Base-by-base conservation (phyloP, 2,797 vertebrate genomes). In the Hoplostethus atlanticus region DNA sequence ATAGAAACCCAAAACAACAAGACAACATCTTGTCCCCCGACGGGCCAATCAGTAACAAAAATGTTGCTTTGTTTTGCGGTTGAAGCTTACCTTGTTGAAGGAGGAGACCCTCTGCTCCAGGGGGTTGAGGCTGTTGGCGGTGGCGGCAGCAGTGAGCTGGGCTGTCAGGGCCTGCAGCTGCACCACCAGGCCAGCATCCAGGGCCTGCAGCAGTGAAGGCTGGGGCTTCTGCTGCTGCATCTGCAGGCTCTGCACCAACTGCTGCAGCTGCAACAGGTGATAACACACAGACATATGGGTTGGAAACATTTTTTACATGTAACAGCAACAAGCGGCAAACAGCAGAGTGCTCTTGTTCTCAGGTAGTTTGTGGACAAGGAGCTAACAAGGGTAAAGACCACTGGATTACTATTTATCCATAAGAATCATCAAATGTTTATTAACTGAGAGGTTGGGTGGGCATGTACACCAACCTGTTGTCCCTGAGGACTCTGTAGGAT, bases 161-260 rank as follows among this genome's bases (percentile, higher is more conserved):
- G 98, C 98, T 0, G 98, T 99, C 46, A 99, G 95, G 4, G 98
- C 98, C 92, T 99, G 98, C 30, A 99, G 90, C 86, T 99, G 98
- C 62, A 99, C 98, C 0, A 99, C 98, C 1, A 99, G 95, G 69
- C 98, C 98, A 0, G 98, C 98, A 54, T 99, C 98, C 84, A 99
- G 87, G 9, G 98, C 97, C 90, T 99, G 98, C 68, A 99, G 95
- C 54, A 99, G 93, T 1, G 98, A 99, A 0, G 98, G 98, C 72
- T 99, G 98, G 6, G 98, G 98, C 90, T 99, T 99, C 92, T 99
- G 98, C 87, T 99, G 98, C 77, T 99, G 98, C 87, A 99, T 95
- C 90, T 99, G 98, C 58, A 99, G 90, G 34, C 96, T 99, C 78
- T 99, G 98, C 44, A 99, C 98, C 87, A 99, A 92, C 84, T 99